These are phyloP conservation scores for Macrocentrus cingulum DNA, from an alignment of 1,140 invertebrate species.

Conservation along the genomic window DNA sequence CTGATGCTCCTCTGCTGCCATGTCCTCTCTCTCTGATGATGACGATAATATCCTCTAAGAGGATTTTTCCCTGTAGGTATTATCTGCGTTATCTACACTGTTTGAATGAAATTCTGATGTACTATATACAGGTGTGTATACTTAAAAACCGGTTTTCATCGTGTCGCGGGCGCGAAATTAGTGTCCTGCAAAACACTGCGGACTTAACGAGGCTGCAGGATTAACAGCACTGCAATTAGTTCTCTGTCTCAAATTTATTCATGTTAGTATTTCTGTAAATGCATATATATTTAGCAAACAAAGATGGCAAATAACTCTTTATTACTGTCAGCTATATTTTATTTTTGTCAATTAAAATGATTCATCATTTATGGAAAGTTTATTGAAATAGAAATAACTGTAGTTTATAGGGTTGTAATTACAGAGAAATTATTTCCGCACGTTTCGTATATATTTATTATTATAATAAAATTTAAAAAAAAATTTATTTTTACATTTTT, in stretches of 20 bases:
- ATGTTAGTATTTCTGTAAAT: slow-evolving; percentile 1
- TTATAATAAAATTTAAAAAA: too few relatives aligned
- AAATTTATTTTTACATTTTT: too few relatives aligned
- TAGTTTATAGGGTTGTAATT: too few relatives aligned
- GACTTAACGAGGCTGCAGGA: slow-evolving; percentile 7
- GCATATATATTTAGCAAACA: not conserved
- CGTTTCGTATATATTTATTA: too few relatives aligned
- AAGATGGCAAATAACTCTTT: too few relatives aligned
- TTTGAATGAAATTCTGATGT: too few relatives aligned
- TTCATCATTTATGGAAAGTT: too few relatives aligned
- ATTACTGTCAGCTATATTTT: not conserved
- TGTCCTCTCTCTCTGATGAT: not conserved
- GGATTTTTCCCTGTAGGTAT: too few relatives aligned
- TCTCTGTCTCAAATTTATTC: slow-evolving; percentile 9
- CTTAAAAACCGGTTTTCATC: slow-evolving; percentile 20
- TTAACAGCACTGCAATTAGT: slow-evolving; percentile 15
- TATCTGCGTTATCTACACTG: too few relatives aligned
- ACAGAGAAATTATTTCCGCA: too few relatives aligned
- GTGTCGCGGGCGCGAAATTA: slow-evolving; percentile 14
- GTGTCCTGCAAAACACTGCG: slow-evolving; percentile 17
- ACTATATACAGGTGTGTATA: not conserved
- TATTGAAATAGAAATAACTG: too few relatives aligned
- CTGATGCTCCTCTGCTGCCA: slow-evolving; percentile 1
- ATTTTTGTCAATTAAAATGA: not conserved
- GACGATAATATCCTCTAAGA: too few relatives aligned